These are phyloP conservation scores for Pachliopta kotzebuea DNA, from an alignment of 2,888 invertebrate species.

Conservation along the genomic window DNA sequence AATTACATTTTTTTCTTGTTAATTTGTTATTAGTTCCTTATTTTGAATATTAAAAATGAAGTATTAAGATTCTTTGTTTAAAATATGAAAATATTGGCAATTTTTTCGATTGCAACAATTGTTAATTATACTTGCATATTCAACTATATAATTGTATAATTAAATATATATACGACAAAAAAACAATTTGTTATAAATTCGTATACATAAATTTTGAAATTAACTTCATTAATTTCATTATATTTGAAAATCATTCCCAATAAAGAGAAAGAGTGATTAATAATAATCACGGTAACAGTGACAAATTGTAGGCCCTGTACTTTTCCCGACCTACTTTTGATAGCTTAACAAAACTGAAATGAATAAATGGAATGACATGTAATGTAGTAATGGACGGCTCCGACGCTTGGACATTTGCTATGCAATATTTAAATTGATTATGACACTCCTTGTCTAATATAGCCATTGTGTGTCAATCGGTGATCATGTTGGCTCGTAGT, in stretches of 20 bases:
- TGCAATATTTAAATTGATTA: constrained; percentile 65
- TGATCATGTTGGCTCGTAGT: constrained; percentile 45
- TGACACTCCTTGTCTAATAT: constrained; percentile 65
- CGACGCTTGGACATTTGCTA: constrained; percentile 56
- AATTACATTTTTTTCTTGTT: too few species aligned
- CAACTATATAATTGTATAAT: background rate
- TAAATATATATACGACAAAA: background rate
- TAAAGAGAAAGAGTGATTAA: constrained; percentile 34
- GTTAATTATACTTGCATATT: too few species aligned
- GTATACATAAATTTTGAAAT: background rate
- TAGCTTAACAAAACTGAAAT: constrained; percentile 54
- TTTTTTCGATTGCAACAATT: too few species aligned
- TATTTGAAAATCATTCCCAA: constrained; percentile 20
- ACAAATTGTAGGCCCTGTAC: constrained; percentile 55
- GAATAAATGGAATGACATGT: constrained; percentile 54
- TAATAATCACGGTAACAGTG: constrained; percentile 46
- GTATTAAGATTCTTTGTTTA: too few species aligned
- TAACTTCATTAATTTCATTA: background rate
- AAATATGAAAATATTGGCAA: too few species aligned
- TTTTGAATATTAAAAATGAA: too few species aligned
- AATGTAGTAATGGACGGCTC: constrained; percentile 62
- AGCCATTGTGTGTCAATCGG: constrained; percentile 73
- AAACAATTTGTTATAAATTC: background rate
- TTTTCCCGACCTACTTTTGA: constrained; percentile 57
- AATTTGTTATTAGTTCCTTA: too few species aligned